A percentile compares a stretch with the other conserved stretches of the same genome.
phyloP scores from a whole-genome alignment of 1,140 invertebrate species.

The Coptotermes formosanus region DNA sequence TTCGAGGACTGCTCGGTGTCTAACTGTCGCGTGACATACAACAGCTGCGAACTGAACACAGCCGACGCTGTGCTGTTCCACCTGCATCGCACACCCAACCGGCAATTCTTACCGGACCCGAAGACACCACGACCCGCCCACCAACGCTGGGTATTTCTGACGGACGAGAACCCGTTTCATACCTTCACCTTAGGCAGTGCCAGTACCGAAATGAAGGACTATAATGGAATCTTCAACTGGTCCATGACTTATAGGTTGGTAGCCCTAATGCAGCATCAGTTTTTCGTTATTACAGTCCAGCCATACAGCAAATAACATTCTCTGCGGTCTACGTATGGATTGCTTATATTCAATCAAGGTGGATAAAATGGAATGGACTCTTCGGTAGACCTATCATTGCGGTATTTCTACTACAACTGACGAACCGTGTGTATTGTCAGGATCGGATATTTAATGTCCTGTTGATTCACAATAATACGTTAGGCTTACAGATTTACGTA shows the following conservation, averaged over 20 bases:
- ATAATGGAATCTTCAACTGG: conserved; percentile 68
- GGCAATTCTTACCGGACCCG: conserved; percentile 44
- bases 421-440: too few species aligned
- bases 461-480: too few species aligned
- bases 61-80: conserved; percentile 60
- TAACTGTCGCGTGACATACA: conserved; percentile 55
- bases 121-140: conserved; percentile 39
- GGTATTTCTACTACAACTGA: too few species aligned
- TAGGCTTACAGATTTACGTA: too few species aligned
- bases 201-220: conserved; percentile 46
- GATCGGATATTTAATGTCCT: too few species aligned
- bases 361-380: too few species aligned
- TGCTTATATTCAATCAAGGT: too few species aligned
- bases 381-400: too few species aligned
- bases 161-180: conserved; percentile 58
- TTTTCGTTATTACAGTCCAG: too few species aligned
- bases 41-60: conserved; percentile 43
- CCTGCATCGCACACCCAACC: conserved; percentile 50
- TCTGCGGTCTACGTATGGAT: too few species aligned
- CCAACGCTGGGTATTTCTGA: conserved; percentile 63
- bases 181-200: conserved; percentile 48
- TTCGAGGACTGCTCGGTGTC: conserved; percentile 56
- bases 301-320: too few species aligned
- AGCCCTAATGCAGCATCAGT: too few species aligned
- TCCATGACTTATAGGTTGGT: conserved; percentile 68